A percentile compares a stretch with the other conserved stretches of the same genome.
phyloP scores from a whole-genome alignment of 2,113 vertebrate species.

The Dipodomys stephensi region DNA sequence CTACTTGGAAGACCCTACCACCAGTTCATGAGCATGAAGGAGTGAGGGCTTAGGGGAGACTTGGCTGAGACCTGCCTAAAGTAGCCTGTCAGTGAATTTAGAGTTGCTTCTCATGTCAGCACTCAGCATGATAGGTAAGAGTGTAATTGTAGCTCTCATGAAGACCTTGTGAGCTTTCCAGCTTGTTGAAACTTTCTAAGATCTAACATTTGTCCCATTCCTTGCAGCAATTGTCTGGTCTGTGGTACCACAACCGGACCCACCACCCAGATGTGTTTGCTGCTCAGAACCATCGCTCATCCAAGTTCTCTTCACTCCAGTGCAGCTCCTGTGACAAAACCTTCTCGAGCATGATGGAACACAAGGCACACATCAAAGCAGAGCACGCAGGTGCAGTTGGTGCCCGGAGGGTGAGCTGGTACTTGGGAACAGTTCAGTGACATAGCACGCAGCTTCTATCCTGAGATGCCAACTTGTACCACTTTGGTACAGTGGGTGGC shows the following conservation, averaged over 20 bases:
- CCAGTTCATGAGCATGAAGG: not conserved
- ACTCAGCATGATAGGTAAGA: not conserved
- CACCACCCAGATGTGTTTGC: slow-evolving; percentile 92
- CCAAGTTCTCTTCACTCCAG: slow-evolving; percentile 90
- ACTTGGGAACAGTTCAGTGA: not conserved
- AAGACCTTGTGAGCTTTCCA: not conserved
- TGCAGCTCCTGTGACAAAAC: slow-evolving; percentile 92
- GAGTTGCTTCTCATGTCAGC: not conserved
- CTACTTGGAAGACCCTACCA: not conserved
- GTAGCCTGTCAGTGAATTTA: not conserved
- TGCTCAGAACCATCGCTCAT: slow-evolving; percentile 89
- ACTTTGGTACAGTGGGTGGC: rapidly evolving
- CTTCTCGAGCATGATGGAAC: slow-evolving; percentile 87
- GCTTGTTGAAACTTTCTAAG: not conserved
- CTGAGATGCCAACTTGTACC: rapidly evolving
- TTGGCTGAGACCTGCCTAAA: not conserved
- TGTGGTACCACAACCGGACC: slow-evolving; percentile 96
- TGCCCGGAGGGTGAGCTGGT: rapidly evolving
- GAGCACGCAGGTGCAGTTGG: slow-evolving; percentile 89
- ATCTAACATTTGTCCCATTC: slow-evolving; percentile 43
- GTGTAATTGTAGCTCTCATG: not conserved
- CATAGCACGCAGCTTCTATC: rapidly evolving
- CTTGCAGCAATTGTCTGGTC: slow-evolving; percentile 93
- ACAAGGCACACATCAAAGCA: slow-evolving; percentile 88
- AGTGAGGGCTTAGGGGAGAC: not conserved